phyloP scores from a whole-genome alignment of 1,140 invertebrate genomes.

The Melitaea cinxia region DNA sequence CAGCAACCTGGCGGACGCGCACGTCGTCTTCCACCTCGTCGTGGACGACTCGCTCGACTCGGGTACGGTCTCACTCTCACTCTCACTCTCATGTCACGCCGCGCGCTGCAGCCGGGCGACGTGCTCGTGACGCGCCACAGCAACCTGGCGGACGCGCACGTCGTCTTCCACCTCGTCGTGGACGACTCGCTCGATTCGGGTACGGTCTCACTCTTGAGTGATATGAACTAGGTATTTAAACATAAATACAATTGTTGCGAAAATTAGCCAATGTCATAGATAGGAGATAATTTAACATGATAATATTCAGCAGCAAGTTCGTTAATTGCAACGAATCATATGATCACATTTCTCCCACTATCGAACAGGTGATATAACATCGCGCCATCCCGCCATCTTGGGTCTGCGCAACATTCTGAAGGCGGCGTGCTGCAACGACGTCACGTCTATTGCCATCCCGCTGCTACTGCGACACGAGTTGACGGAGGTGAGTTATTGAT shows the following conservation, averaged over 20 bases:
- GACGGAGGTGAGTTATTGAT: conserved; percentile 93
- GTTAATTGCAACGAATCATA: too few relatives aligned
- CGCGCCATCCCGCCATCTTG: conserved; percentile 96
- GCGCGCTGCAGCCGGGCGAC: conserved; percentile 90
- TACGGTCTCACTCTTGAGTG: conserved; percentile 34
- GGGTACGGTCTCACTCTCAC: conserved; percentile 59
- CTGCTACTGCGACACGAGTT: conserved; percentile 96
- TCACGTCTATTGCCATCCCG: conserved; percentile 96
- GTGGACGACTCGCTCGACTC: conserved; percentile 86
- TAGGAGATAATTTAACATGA: too few relatives aligned
- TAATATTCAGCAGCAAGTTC: too few relatives aligned
- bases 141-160: conserved; percentile 96
- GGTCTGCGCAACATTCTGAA: conserved; percentile 97
- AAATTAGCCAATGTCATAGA: too few relatives aligned
- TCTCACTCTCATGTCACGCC: too few relatives aligned
- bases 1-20: conserved; percentile 97
- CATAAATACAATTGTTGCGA: too few relatives aligned
- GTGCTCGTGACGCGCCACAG: conserved; percentile 97
- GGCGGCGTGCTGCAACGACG: conserved; percentile 95
- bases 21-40: conserved; percentile 97
- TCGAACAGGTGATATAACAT: conserved; percentile 97
- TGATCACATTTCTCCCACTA: conserved; percentile 31
- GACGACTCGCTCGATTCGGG: conserved; percentile 86
- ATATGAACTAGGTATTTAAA: too few relatives aligned
- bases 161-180: conserved; percentile 96